A percentile compares a stretch with the other conserved stretches of the same genome.
phyloP scores from a whole-genome alignment of 2,797 vertebrate genomes.

The Erethizon dorsatum region DNA sequence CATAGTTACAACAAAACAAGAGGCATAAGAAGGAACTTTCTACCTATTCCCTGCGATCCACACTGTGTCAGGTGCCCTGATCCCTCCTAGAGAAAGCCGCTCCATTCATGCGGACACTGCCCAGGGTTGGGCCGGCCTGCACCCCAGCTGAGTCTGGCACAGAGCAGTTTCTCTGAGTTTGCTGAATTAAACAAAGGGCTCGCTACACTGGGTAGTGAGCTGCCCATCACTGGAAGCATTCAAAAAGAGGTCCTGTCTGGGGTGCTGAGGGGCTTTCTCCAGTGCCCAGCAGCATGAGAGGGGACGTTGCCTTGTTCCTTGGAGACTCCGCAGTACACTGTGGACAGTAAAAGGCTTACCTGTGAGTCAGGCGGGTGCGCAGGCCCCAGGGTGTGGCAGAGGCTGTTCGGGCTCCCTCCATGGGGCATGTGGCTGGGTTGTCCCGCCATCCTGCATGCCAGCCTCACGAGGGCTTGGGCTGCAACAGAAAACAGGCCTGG shows the following conservation, averaged over 20 bases:
- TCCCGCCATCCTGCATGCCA: constrained; percentile 95
- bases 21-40: background rate
- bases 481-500: constrained; percentile 68
- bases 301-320: background rate
- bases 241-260: background rate
- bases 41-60: background rate
- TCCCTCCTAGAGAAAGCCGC: background rate
- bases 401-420: constrained; percentile 92
- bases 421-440: constrained; percentile 92
- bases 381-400: constrained; percentile 91
- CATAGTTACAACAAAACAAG: background rate
- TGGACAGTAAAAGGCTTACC: constrained; percentile 85
- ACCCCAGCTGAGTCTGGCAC: background rate
- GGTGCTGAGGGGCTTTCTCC: background rate
- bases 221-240: background rate
- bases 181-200: background rate
- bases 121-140: background rate
- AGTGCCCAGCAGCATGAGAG: fast-evolving
- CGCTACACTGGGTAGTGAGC: background rate
- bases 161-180: background rate
- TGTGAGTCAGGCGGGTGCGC: constrained; percentile 90
- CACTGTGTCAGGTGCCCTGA: background rate
- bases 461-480: constrained; percentile 78
- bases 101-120: background rate
- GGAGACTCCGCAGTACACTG: fast-evolving